phyloP scores from a whole-genome alignment of 2,113 vertebrate species.

The Ifrita kowaldi region DNA sequence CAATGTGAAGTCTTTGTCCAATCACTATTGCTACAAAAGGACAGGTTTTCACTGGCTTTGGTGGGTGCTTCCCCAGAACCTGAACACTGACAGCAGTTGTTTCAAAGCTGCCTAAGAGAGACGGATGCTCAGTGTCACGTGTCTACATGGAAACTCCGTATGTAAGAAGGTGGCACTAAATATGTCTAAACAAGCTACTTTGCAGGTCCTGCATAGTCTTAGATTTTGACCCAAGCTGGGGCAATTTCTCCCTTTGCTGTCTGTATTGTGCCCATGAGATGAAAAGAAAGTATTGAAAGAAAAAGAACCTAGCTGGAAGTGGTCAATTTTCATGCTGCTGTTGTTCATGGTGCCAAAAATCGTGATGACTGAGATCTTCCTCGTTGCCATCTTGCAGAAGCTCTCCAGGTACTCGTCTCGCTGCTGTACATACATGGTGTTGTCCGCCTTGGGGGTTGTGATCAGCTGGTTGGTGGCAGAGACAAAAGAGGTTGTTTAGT shows the following conservation, averaged over 20 bases:
- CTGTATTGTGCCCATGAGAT: background rate
- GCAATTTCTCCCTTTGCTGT: background rate
- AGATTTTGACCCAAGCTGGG: background rate
- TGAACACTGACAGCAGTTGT: background rate
- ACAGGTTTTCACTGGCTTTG: background rate
- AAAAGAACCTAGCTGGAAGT: conserved; percentile 92
- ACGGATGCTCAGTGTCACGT: background rate
- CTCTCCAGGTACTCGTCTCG: conserved; percentile 94
- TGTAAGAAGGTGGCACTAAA: background rate
- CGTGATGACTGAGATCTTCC: conserved; percentile 92
- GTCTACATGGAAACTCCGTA: background rate
- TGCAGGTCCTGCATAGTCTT: background rate
- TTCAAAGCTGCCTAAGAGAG: background rate
- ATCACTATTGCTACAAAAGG: background rate
- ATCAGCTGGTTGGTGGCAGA: conserved; percentile 81
- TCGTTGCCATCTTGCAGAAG: conserved; percentile 98
- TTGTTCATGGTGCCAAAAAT: conserved; percentile 90
- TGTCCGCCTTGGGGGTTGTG: conserved; percentile 85
- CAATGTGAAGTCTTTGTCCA: background rate
- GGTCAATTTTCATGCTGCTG: conserved; percentile 98
- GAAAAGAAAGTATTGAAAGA: background rate
- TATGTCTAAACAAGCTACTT: background rate
- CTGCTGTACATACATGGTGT: conserved; percentile 92
- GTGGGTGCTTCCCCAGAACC: background rate
- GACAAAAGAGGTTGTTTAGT: conserved; percentile 44